Conservation (phyloP, 2,797 vertebrate genomes). For the Sparidentex hasta region DNA sequence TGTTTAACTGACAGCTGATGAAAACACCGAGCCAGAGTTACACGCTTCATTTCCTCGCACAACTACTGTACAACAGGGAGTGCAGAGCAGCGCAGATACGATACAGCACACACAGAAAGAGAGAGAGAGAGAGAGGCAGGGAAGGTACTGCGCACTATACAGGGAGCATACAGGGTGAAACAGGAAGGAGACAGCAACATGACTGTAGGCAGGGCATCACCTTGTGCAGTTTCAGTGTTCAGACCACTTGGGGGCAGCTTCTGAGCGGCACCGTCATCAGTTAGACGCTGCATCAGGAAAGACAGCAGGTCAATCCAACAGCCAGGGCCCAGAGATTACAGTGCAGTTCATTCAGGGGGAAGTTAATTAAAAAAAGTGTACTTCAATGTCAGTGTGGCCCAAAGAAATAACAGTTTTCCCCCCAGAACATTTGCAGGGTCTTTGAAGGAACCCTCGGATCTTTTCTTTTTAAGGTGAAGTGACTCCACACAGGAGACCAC, state of each 20-base stretch:
- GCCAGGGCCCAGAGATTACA: constrained; percentile 43
- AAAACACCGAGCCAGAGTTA: constrained; percentile 52
- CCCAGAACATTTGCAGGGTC: not conserved
- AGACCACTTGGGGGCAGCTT: constrained; percentile 86
- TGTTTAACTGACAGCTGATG: constrained; percentile 71
- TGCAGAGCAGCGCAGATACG: constrained; percentile 27
- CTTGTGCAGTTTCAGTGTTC: constrained; percentile 84
- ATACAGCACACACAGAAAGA: constrained; percentile 42
- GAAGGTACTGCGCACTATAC: constrained; percentile 36
- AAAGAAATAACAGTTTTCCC: not conserved
- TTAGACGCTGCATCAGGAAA: constrained; percentile 80
- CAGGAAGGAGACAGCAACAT: constrained; percentile 46
- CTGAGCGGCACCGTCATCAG: constrained; percentile 79
- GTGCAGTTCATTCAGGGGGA: constrained; percentile 30
- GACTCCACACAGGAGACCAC: not conserved
- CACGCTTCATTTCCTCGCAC: constrained; percentile 60
- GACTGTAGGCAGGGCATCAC: constrained; percentile 72
- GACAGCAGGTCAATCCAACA: constrained; percentile 71
- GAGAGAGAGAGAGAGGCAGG: constrained; percentile 15
- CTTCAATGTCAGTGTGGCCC: not conserved
- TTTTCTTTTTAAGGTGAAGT: not conserved
- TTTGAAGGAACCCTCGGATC: constrained; percentile 2
- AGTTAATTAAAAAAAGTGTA: constrained; percentile 1
- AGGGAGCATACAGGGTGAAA: constrained; percentile 44
- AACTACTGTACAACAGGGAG: constrained; percentile 34